Base-by-base conservation (phyloP, 2,113 vertebrate genomes). In the Heterocephalus glaber region DNA sequence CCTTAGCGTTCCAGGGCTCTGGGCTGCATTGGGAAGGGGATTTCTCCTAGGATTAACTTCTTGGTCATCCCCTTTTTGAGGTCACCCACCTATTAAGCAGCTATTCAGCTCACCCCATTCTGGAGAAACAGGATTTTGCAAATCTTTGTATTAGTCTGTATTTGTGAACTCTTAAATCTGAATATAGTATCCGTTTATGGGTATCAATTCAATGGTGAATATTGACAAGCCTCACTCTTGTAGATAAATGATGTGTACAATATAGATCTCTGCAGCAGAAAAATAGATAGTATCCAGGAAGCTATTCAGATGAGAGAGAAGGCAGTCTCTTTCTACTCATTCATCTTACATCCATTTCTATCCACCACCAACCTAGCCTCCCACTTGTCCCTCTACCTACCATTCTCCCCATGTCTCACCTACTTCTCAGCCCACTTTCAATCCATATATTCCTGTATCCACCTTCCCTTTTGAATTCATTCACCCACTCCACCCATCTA, bases 101-200 rank as follows among this genome's bases (percentile, higher is more conserved):
- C 24, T 60, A 49, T 54, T 66, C 74, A 49, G 17, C 7, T 65
- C 19, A 60, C 28, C 88, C 10, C 16, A 28, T 79, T 80, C 41
- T 47, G 33, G 82, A 72, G 33, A 87, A 74, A 49, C 3, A 66
- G 87, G 17, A 28, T 26, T 33, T 77, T 70, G 12, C 33, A 38
- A 38, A 68, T 77, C 8, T 38, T 33, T 82, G 28, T 47, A 60
- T 76, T 35, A 70, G 33, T 74, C 74, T 77, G 33, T 61, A 41
- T 77, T n/a, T 82, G 28, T 89, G n/a, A 68, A 77, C 60, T 92
- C 9, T 82, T 92, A 28, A 86, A 82, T 92, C 22, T 82, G 26
- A 89, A 77, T 77, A 16, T 14, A 47, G 44, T 77, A 52, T 68
- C 74, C 16, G 49, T 88, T 54, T 81, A 24, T 79, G 30, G 66